These are phyloP conservation scores for Antheraea assamensis DNA, from an alignment of 2,888 invertebrate species.

Conservation along the genomic window DNA sequence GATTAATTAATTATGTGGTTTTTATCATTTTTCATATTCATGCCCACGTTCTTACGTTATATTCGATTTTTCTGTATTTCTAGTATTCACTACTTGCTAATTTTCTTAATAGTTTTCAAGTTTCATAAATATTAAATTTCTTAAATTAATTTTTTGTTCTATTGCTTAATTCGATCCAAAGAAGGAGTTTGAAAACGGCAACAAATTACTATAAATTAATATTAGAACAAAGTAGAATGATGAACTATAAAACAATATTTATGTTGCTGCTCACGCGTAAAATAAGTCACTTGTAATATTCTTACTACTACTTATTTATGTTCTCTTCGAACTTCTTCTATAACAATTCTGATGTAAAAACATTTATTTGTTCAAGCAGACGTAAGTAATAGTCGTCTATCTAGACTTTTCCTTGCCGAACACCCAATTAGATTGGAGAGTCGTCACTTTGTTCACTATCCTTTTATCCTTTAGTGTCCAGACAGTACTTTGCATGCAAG, in stretches of 20 bases:
- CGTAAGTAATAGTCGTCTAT: slow-evolving; percentile 7
- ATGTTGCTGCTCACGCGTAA: too few relatives aligned
- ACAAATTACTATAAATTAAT: too few relatives aligned
- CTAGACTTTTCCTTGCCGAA: slow-evolving; percentile 29
- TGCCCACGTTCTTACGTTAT: background rate
- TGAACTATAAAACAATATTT: too few relatives aligned
- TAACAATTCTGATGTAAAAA: background rate
- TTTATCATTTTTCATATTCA: slow-evolving; percentile 25
- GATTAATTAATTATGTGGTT: slow-evolving; percentile 36
- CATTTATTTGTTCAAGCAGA: background rate
- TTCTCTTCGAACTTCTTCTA: background rate
- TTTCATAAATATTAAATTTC: background rate
- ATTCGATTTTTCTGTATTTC: background rate
- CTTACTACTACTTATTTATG: background rate
- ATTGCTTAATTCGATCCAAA: too few relatives aligned
- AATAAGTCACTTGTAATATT: background rate
- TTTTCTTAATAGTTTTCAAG: background rate
- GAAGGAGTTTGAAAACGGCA: too few relatives aligned
- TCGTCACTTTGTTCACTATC: slow-evolving; percentile 39
- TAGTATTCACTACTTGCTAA: background rate
- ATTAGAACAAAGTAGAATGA: too few relatives aligned
- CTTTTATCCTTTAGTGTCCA: slow-evolving; percentile 37
- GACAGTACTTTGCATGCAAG: slow-evolving; percentile 53
- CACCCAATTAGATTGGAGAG: slow-evolving; percentile 36
- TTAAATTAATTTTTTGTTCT: too few relatives aligned